Conservation (phyloP, 2,888 invertebrate genomes). For the Spodoptera littoralis region DNA sequence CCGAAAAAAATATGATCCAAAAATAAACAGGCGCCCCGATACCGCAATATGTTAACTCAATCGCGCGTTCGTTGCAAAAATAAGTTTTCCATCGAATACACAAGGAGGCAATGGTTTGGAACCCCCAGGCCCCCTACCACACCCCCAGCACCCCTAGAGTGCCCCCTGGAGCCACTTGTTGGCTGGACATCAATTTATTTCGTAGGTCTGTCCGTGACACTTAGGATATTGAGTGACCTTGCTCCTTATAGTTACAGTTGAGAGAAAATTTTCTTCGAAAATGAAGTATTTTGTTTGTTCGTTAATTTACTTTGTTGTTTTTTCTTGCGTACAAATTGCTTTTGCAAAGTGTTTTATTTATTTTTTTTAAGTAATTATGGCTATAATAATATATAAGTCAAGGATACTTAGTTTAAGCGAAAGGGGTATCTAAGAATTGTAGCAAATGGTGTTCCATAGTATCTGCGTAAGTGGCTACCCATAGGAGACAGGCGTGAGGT, state of each 20-base stretch:
- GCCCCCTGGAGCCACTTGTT: slow-evolving; percentile 63
- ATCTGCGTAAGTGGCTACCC: fast-evolving
- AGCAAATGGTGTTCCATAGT: too few species aligned
- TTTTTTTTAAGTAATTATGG: too few species aligned
- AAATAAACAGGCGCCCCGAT: slow-evolving; percentile 32
- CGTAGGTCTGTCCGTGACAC: slow-evolving; percentile 46
- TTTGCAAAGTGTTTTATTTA: not conserved
- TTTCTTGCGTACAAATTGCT: slow-evolving; percentile 4
- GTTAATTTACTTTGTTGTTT: slow-evolving; percentile 18
- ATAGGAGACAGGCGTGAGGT: too few species aligned
- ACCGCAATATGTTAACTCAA: slow-evolving; percentile 50
- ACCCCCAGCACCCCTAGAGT: not conserved
- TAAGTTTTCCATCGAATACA: slow-evolving; percentile 48
- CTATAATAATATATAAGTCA: too few species aligned
- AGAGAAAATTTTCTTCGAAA: slow-evolving; percentile 27
- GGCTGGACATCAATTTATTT: slow-evolving; percentile 64
- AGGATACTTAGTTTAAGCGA: too few species aligned
- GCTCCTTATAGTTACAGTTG: slow-evolving; percentile 23
- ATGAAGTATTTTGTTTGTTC: slow-evolving; percentile 14
- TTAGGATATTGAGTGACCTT: slow-evolving; percentile 43
- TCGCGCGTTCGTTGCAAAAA: slow-evolving; percentile 48
- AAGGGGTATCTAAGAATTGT: too few species aligned
- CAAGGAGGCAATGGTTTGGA: slow-evolving; percentile 52
- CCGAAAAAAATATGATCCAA: slow-evolving; percentile 15
- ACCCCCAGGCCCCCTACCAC: slow-evolving; percentile 15